Evolutionary conservation across 2,888 invertebrate genomes (phyloP).

Genomic region (Sicus ferrugineus): DNA sequence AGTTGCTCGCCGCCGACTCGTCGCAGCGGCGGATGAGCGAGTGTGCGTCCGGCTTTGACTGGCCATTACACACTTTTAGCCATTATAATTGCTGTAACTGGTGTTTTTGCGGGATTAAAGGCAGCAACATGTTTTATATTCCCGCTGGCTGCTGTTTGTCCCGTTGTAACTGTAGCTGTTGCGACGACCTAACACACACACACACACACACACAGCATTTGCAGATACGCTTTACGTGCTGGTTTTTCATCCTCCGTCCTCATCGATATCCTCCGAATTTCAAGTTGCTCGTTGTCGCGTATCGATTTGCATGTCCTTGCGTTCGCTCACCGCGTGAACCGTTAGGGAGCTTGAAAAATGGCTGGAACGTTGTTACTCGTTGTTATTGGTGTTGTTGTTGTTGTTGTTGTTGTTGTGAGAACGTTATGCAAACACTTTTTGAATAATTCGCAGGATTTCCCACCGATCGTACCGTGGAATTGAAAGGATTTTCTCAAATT

Average conservation of each 20-base stretch:
- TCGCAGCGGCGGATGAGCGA: not conserved
- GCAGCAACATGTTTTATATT: slow-evolving; percentile 7
- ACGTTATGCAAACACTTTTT: too few species aligned
- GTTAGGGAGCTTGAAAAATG: slow-evolving; percentile 2
- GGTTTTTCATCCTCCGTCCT: slow-evolving; percentile 17
- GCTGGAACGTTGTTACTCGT: too few species aligned
- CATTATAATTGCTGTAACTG: slow-evolving; percentile 37
- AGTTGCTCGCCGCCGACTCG: slow-evolving; percentile 2
- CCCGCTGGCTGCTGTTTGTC: not conserved
- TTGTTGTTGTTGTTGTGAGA: too few species aligned
- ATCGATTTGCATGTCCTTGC: slow-evolving; percentile 12
- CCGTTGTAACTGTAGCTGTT: not conserved
- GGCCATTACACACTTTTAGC: slow-evolving; percentile 37
- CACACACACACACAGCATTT: slow-evolving; percentile 31
- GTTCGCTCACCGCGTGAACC: too few species aligned
- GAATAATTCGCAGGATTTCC: too few species aligned
- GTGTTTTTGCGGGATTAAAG: slow-evolving; percentile 26
- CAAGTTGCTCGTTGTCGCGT: slow-evolving; percentile 31
- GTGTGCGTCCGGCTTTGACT: slow-evolving; percentile 11
- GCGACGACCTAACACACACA: not conserved
- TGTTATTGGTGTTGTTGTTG: too few species aligned
- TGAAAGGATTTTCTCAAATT: too few species aligned
- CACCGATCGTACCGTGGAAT: too few species aligned
- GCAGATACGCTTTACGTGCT: slow-evolving; percentile 38
- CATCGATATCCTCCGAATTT: slow-evolving; percentile 27